phyloP scores from a whole-genome alignment of 2,888 invertebrate genomes.

The Sinopyrophorus schimmeli region DNA sequence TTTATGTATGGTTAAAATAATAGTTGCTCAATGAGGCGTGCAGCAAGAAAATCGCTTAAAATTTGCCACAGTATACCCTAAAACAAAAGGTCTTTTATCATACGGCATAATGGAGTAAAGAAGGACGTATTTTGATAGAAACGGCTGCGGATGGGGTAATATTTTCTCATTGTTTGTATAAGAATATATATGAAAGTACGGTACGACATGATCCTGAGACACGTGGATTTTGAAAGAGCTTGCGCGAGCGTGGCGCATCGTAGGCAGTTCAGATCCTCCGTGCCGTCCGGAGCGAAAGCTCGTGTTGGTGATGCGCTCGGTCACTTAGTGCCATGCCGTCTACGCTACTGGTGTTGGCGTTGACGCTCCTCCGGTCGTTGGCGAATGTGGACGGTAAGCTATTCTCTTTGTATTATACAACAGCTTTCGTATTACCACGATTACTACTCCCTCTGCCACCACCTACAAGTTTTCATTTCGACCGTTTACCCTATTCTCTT shows the following conservation, averaged over 20 bases:
- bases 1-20: slow-evolving; percentile 40
- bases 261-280: slow-evolving; percentile 35
- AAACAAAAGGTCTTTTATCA: slow-evolving; percentile 27
- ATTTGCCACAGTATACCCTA: slow-evolving; percentile 25
- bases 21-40: slow-evolving; percentile 40
- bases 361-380: slow-evolving; percentile 35
- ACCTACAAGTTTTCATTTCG: slow-evolving; percentile 4
- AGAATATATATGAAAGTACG: slow-evolving; percentile 31
- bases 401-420: not conserved
- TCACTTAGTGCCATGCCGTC: slow-evolving; percentile 43
- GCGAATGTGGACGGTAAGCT: slow-evolving; percentile 41
- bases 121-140: slow-evolving; percentile 29
- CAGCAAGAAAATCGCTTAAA: slow-evolving; percentile 31
- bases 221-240: slow-evolving; percentile 41
- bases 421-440: slow-evolving; percentile 4
- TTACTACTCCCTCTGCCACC: too few relatives aligned
- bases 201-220: slow-evolving; percentile 27
- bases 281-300: slow-evolving; percentile 36
- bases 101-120: slow-evolving; percentile 25
- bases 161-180: slow-evolving; percentile 35
- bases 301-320: slow-evolving; percentile 45
- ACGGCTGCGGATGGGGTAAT: slow-evolving; percentile 30
- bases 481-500: slow-evolving; percentile 9
- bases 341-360: slow-evolving; percentile 43
- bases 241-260: slow-evolving; percentile 37